A percentile compares a stretch with the other conserved stretches of the same genome.
phyloP scores from a whole-genome alignment of 2,797 vertebrate genomes.

The Hephaestus fuliginosus region DNA sequence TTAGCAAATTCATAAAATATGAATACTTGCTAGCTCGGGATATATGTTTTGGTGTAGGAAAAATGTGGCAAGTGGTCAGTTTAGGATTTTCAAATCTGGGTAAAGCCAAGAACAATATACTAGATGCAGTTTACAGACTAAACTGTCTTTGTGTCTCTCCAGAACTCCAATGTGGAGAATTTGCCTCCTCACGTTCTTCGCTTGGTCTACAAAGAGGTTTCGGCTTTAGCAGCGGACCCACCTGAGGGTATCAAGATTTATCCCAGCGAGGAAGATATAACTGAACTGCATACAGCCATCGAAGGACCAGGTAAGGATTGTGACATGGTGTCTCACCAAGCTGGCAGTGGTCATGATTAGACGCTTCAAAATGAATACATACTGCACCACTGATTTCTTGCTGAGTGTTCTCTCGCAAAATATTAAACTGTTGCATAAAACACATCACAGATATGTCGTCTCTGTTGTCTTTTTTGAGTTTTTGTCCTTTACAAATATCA shows the following conservation, averaged over 20 bases:
- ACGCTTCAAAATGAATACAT: background rate
- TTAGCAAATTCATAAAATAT: background rate
- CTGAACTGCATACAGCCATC: slow-evolving; percentile 94
- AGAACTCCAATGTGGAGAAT: slow-evolving; percentile 98
- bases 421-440: background rate
- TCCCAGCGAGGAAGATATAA: slow-evolving; percentile 95
- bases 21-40: background rate
- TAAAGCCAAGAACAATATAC: background rate
- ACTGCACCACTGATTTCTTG: accelerated
- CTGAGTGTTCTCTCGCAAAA: background rate
- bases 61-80: background rate
- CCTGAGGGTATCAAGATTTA: slow-evolving; percentile 96
- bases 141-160: slow-evolving; percentile 19
- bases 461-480: background rate
- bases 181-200: slow-evolving; percentile 95
- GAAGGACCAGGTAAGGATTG: slow-evolving; percentile 90
- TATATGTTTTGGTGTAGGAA: background rate
- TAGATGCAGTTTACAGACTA: background rate
- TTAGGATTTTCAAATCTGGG: background rate
- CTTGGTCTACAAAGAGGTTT: slow-evolving; percentile 96
- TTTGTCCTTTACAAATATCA: background rate
- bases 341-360: background rate
- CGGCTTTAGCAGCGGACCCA: slow-evolving; percentile 92
- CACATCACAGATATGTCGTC: background rate
- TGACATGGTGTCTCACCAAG: background rate